Base-by-base conservation (phyloP, 2,888 invertebrate genomes). In the Syrista parreyssii region DNA sequence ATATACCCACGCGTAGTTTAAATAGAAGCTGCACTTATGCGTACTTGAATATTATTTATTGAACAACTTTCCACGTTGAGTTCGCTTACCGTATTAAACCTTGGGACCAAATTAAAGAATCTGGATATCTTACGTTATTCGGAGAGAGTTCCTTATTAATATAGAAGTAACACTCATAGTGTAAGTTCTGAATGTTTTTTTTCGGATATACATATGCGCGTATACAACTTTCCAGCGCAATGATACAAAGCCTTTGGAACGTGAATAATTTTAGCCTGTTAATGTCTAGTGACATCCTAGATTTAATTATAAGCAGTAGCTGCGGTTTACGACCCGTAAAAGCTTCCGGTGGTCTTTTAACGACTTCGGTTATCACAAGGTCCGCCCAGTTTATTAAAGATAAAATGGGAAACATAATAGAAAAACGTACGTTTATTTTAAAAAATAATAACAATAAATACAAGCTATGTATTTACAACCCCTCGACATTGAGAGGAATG, bases 361-460 rank as follows among this genome's bases (percentile, higher is more conserved):
- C 9, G 55, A 55, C 23, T 23, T 55, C 23, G 23, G 23, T 55
- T 55, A 23, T 55, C 23, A 55, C 15, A 9, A 55, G 23, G 55
- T 23, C 23, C 23, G 55, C 9, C 9, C 9, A 23, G 23, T 55
- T 15, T 23, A 9, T 23, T 23, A 55, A 23, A 23, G 23, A 55
- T 55, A 23, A 23, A 71, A 31, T 71, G 32, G 12, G 6, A 71
- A 23, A 71, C 31, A 31, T 33, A 71, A 32, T 71, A 71, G 30
- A 11, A 71, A 71, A 71, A 71, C 31, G 31, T 71, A 71, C 32
- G 23, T 33, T 32, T 71, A 32, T 71, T 32, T 71, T 3, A 23
- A 31, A 12, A 71, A n/a, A 74, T 68, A 74, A 77, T 80, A 71
- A 77, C 35, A 88, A 88, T 88, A 88, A 88, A 88, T 88, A 88